These are phyloP conservation scores for Betta splendens DNA, from an alignment of 2,797 vertebrate genomes.

Conservation along the genomic window DNA sequence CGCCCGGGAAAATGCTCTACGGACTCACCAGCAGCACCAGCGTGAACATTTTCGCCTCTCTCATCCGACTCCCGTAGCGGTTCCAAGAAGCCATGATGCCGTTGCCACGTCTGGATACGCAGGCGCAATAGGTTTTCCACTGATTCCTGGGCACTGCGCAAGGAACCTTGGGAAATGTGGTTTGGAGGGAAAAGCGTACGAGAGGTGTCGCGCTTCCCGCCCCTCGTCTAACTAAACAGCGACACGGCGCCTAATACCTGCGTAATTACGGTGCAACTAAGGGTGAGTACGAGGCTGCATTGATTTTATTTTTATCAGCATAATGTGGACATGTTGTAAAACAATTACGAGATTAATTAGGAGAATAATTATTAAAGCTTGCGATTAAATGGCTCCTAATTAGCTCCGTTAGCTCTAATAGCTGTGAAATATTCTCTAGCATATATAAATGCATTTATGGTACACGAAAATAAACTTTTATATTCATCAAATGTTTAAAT, in stretches of 20 bases:
- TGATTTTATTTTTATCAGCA: slow-evolving; percentile 25
- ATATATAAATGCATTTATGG: too few relatives aligned
- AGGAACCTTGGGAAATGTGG: slow-evolving; percentile 72
- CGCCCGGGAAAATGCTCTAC: not conserved
- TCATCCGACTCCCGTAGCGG: slow-evolving; percentile 73
- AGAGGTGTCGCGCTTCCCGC: slow-evolving; percentile 10
- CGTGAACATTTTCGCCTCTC: slow-evolving; percentile 75
- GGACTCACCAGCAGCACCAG: slow-evolving; percentile 80
- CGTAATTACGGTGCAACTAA: not conserved
- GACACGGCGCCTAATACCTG: rapidly evolving
- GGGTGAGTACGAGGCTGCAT: not conserved
- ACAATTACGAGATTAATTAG: slow-evolving; percentile 32
- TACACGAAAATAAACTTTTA: too few relatives aligned
- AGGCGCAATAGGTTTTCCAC: slow-evolving; percentile 74
- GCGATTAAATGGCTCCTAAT: slow-evolving; percentile 49
- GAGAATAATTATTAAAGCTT: slow-evolving; percentile 47
- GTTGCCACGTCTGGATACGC: slow-evolving; percentile 87
- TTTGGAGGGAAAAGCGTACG: slow-evolving; percentile 1
- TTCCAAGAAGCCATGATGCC: slow-evolving; percentile 86
- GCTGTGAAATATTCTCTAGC: too few relatives aligned
- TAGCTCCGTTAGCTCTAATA: too few relatives aligned
- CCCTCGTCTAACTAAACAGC: too few relatives aligned
- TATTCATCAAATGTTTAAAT: too few relatives aligned
- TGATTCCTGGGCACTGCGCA: slow-evolving; percentile 42
- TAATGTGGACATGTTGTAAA: slow-evolving; percentile 12